Conservation (phyloP, 2,113 vertebrate genomes). For the Numenius arquata region DNA sequence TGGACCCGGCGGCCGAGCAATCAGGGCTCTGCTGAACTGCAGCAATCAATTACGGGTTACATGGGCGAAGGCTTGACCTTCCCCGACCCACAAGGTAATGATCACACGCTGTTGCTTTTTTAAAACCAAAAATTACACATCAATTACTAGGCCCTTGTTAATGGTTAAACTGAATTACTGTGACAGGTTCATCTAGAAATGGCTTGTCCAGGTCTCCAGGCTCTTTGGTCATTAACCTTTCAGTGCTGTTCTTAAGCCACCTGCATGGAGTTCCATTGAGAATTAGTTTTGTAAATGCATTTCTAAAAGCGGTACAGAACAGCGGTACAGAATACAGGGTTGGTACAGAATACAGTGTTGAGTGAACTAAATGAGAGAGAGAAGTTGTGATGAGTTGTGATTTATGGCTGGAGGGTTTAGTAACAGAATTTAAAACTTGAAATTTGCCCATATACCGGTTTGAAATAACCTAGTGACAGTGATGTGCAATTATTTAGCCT, state of each 20-base stretch:
- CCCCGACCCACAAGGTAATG: slow-evolving; percentile 8
- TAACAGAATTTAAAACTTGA: not conserved
- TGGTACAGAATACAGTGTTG: not conserved
- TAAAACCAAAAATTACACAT: slow-evolving; percentile 48
- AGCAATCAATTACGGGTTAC: slow-evolving; percentile 24
- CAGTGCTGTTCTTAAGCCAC: not conserved
- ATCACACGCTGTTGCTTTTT: slow-evolving; percentile 42
- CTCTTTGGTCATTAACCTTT: slow-evolving; percentile 15
- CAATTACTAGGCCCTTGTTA: slow-evolving; percentile 58
- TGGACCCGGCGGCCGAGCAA: not conserved
- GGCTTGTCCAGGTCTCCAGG: not conserved
- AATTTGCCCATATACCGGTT: not conserved
- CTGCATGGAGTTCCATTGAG: not conserved
- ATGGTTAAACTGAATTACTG: slow-evolving; percentile 55
- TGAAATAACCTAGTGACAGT: not conserved
- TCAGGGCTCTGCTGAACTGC: not conserved
- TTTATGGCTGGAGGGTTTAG: not conserved
- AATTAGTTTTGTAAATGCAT: not conserved
- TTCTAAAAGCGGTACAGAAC: not conserved
- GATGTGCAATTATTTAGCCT: not conserved
- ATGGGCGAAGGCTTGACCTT: slow-evolving; percentile 22
- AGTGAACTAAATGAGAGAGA: not conserved
- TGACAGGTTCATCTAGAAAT: not conserved
- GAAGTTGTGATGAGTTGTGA: not conserved
- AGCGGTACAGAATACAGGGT: not conserved